Conservation (phyloP, 2,113 vertebrate species). For the Aptenodytes forsteri region DNA sequence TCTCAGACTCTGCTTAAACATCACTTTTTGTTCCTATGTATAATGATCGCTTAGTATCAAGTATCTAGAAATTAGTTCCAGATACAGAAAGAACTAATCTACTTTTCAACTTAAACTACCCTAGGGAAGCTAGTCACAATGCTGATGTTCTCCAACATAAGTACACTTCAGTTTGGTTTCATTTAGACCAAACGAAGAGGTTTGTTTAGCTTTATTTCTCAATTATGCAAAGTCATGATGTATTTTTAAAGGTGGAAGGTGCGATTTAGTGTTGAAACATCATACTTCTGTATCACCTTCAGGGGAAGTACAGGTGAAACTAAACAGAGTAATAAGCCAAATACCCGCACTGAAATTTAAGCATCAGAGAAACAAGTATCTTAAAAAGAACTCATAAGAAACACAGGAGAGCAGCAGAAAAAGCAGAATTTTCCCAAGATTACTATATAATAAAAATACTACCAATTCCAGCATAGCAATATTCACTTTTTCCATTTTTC, state of each 20-base stretch:
- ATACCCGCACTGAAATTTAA: not conserved
- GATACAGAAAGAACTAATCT: not conserved
- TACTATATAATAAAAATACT: not conserved
- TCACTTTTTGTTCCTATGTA: not conserved
- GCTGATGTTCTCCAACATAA: not conserved
- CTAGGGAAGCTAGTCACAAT: not conserved
- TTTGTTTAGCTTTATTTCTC: not conserved
- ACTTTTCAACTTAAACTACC: not conserved
- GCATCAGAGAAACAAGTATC: not conserved
- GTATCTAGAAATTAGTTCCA: not conserved
- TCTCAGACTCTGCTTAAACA: not conserved
- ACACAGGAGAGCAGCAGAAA: not conserved
- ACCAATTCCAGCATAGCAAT: not conserved
- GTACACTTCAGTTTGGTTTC: not conserved
- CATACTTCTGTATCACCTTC: not conserved
- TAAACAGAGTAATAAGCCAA: not conserved
- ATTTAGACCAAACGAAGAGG: not conserved
- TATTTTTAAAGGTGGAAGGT: not conserved
- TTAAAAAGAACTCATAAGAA: not conserved
- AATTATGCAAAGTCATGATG: not conserved
- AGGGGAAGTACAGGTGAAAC: not conserved
- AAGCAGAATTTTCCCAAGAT: not conserved
- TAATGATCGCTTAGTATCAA: not conserved
- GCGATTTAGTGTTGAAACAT: not conserved
- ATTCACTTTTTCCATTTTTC: not conserved